Percentiles rank a stretch among this genome's conserved stretches.
These are phyloP conservation scores for Tachysurus fulvidraco DNA, from an alignment of 2,113 vertebrate genomes.

Conservation along the genomic window DNA sequence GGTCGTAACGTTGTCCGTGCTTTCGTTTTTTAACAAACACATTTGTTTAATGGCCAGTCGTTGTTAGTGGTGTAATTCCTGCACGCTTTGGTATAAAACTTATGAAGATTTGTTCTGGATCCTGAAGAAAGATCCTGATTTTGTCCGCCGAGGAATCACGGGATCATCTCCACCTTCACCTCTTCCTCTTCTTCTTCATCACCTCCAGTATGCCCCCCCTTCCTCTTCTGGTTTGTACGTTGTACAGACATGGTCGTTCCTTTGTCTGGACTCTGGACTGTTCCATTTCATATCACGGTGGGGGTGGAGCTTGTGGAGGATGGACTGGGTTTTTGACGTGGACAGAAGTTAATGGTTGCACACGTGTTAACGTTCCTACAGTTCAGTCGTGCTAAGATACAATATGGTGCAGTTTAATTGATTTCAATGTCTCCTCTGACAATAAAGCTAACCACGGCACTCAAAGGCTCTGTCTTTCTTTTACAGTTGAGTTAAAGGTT, in stretches of 20 bases:
- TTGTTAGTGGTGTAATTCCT: conserved; percentile 16
- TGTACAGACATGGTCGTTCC: not conserved
- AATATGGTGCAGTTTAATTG: conserved; percentile 28
- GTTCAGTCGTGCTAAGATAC: conserved; percentile 3
- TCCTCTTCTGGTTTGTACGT: not conserved
- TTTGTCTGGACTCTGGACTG: not conserved
- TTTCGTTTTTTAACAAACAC: conserved; percentile 10
- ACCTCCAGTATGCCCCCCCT: not conserved
- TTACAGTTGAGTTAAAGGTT: not conserved
- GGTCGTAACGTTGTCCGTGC: conserved; percentile 19
- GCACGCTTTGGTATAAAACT: conserved; percentile 24
- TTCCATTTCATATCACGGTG: not conserved
- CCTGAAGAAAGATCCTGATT: too few relatives aligned
- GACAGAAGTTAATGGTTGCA: not conserved
- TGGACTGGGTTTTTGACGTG: not conserved
- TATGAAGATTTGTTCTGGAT: not conserved
- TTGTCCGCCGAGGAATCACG: not conserved
- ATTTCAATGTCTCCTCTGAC: conserved; percentile 25
- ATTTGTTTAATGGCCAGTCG: not conserved
- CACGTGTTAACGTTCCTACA: conserved; percentile 4
- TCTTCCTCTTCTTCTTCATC: not conserved
- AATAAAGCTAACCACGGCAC: conserved; percentile 33
- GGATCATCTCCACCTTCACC: not conserved
- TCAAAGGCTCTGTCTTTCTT: not conserved
- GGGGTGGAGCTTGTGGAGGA: not conserved